These are phyloP conservation scores for Sphaeramia orbicularis DNA, from an alignment of 2,797 vertebrate species.

Conservation along the genomic window DNA sequence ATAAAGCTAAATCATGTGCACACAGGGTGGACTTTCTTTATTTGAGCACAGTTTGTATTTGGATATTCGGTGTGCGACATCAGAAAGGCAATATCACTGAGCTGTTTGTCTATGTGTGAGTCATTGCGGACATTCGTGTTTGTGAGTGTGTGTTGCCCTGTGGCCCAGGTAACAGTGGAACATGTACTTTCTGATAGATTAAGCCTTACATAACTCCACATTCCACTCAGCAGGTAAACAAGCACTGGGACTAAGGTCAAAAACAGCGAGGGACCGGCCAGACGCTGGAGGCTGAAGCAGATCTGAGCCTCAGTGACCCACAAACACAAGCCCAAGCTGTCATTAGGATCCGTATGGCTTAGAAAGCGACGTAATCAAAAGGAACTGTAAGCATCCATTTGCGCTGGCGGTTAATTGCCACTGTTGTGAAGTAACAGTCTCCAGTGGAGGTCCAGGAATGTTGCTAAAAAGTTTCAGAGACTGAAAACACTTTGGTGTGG, in stretches of 20 bases:
- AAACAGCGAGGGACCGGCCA: constrained; percentile 25
- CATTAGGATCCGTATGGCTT: constrained; percentile 38
- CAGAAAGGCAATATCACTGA: constrained; percentile 27
- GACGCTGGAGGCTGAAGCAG: constrained; percentile 18
- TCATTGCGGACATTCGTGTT: constrained; percentile 24
- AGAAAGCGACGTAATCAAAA: constrained; percentile 44
- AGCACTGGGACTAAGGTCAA: constrained; percentile 55
- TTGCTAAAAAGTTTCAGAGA: constrained; percentile 20
- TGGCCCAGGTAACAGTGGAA: constrained; percentile 61
- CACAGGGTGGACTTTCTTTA: constrained; percentile 20
- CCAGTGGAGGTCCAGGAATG: constrained; percentile 18
- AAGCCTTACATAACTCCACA: constrained; percentile 68
- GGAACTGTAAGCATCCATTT: constrained; percentile 44
- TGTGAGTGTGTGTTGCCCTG: constrained; percentile 41
- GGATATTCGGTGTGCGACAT: constrained; percentile 2
- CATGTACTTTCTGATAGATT: constrained; percentile 70
- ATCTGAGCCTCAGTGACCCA: constrained; percentile 43
- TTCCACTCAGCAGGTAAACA: constrained; percentile 77
- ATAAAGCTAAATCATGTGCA: constrained; percentile 30
- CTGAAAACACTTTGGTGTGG: neutral
- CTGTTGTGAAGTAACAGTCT: constrained; percentile 15
- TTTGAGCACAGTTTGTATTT: constrained; percentile 12
- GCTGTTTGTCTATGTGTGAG: constrained; percentile 38
- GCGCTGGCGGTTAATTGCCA: constrained; percentile 27
- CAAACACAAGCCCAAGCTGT: constrained; percentile 37